Percentiles rank a stretch among this genome's conserved stretches.
Evolutionary conservation across 2,888 invertebrate genomes (phyloP).

Genomic region (Melieria omissa): DNA sequence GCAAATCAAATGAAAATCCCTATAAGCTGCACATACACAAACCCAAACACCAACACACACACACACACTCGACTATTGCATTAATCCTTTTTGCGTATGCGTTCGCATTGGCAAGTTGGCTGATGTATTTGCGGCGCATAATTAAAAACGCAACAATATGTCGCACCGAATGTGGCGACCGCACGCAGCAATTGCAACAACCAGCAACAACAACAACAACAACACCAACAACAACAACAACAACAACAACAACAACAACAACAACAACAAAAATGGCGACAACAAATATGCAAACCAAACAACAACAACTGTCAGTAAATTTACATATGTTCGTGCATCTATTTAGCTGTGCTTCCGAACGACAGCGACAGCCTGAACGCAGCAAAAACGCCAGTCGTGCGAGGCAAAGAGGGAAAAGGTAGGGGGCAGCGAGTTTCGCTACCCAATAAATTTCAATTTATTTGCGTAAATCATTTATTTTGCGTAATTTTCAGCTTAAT

Average conservation of each 20-base stretch:
- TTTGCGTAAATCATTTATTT: constrained; percentile 47
- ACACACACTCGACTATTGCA: not conserved
- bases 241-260: not conserved
- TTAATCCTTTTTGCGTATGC: too few species aligned
- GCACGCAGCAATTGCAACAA: not conserved
- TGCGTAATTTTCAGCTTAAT: constrained; percentile 42
- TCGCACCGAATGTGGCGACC: not conserved
- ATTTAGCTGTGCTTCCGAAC: too few species aligned
- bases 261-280: not conserved
- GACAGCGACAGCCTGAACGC: not conserved
- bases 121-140: constrained; percentile 6
- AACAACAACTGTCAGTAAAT: not conserved
- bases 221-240: not conserved
- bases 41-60: constrained; percentile 25
- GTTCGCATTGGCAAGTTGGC: too few species aligned
- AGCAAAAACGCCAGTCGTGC: not conserved
- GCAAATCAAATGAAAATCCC: constrained; percentile 44
- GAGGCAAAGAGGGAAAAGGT: not conserved
- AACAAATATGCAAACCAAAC: not conserved
- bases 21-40: constrained; percentile 12
- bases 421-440: too few species aligned
- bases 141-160: constrained; percentile 37
- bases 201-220: not conserved
- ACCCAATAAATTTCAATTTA: constrained; percentile 37
- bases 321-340: not conserved